Base-by-base conservation (phyloP, 2,113 vertebrate genomes). In the Cyanoramphus novaezelandiae region DNA sequence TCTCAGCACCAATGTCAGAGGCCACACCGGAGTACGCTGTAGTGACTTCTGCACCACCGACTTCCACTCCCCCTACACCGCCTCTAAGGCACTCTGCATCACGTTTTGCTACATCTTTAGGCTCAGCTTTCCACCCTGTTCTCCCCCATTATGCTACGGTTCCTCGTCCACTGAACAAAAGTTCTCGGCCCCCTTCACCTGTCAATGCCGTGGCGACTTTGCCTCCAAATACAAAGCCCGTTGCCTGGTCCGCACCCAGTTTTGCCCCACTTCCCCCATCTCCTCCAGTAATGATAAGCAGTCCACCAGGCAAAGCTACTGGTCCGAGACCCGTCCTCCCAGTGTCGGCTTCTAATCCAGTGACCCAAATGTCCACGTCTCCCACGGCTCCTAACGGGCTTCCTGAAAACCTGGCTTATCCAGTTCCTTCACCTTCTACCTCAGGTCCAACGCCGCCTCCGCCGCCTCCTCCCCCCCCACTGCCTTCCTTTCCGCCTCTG, bases 41-140 rank as follows among this genome's bases (percentile, higher is more conserved):
- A 46, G 98, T 98, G 97, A 98, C 98, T 43, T 98, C 98, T 94
- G 97, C 98, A 87, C 97, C 98, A 91, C 96, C 98, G 94, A 90
- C 97, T 90, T 98, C 98, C 82, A 98, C 99, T 31, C 99, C 99
- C 92, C 99, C 99, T 21, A 99, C 99, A 83, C 99, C 99, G 21
- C 99, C 99, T 52, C 98, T 99, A 82, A 98, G 99, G 81, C 99
- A 99, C 98, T 98, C 99, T 7, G 99, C 99, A 78, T 99, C 99
- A 83, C 98, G 99, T 93, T 99, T 99, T 88, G 99, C 99, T 97
- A 99, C 99, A 67, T 99, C 99, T 25, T 97, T 99, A 52, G 99
- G 99, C 93, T 99, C 99, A 55, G 99, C 99, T 98, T 99, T 99
- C 98, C 99, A 99, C 97, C 99, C 99, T 0, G 99, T 99, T 79